Evolutionary conservation across 2,113 vertebrate species (phyloP).

Genomic region (Rhinoptilus africanus): DNA sequence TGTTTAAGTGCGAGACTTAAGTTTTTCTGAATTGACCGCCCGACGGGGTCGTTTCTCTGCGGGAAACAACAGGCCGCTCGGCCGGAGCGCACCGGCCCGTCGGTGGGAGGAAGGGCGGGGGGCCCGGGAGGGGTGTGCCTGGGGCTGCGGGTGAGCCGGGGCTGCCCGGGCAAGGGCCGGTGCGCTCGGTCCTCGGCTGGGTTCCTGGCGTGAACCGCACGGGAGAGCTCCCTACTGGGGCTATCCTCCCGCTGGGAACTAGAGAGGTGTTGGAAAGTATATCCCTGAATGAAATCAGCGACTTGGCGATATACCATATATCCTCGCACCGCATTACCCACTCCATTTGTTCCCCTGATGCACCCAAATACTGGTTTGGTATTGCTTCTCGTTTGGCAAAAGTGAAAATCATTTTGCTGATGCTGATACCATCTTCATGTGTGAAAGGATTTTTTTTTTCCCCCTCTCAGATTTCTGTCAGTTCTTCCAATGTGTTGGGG

Average conservation of each 20-base stretch:
- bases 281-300: background rate
- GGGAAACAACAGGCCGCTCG: background rate
- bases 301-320: rapidly evolving
- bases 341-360: background rate
- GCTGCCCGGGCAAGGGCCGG: rapidly evolving
- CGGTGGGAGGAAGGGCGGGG: slow-evolving; percentile 35
- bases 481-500: background rate
- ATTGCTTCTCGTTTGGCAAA: background rate
- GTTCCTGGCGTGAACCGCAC: rapidly evolving
- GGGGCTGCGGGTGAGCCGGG: background rate
- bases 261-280: background rate
- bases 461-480: background rate
- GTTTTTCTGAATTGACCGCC: background rate
- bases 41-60: background rate
- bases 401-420: background rate
- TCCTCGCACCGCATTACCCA: background rate
- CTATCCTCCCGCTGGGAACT: rapidly evolving
- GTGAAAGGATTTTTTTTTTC: background rate
- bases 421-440: background rate
- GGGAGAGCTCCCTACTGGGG: background rate
- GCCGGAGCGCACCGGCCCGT: background rate
- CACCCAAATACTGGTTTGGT: background rate
- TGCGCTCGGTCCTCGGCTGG: rapidly evolving
- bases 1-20: background rate
- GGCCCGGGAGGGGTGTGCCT: too few species aligned